Base-by-base conservation (phyloP, 2,797 vertebrate species). In the Falco peregrinus region DNA sequence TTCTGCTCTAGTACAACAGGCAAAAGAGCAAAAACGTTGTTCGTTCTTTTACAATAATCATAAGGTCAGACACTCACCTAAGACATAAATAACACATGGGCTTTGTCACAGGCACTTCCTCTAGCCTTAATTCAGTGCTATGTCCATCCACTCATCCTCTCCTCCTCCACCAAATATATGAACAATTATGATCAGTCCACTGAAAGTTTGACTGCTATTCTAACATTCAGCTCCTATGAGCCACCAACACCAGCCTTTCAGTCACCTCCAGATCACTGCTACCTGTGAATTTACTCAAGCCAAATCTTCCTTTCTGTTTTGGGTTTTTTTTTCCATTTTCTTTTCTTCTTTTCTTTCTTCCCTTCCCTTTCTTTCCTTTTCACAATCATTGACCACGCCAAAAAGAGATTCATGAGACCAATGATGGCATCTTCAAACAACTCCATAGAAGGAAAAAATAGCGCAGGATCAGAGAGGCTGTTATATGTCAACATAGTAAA, bases 371-470 rank as follows among this genome's bases (percentile, higher is more conserved):
- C 28, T 56, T 87, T 69, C 20, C 26, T 71, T 69, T 79, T 11
- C 26, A 50, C 26, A 37, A 20, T 24, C 25, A 67, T 45, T 82
- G 65, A 89, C 24, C 19, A 82, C 60, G 70, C 21, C n/a, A 82
- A 87, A 84, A 89, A 88, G 43, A 60, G 16, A 83, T 60, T 64
- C 37, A 74, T 74, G 33, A 77, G 87, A 80, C 51, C 86, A 92
- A 91, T 21, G 16, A 90, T 6, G 33, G 45, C 51, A n/a, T 89
- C 33, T 61, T 68, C 54, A 29, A 90, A 75, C 64, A 80, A 74
- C 26, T 71, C 84, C 86, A 95, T 10, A 80, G 86, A 96, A 85
- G 86, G 90, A 95, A 84, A 70, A 83, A 88, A 53, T 20, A 68
- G 68, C 3, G 2, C 24, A 92, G 81, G 53, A 83, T 48, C 45